These are phyloP conservation scores for Mythimna albipuncta DNA, from an alignment of 2,888 invertebrate genomes.

Conservation along the genomic window DNA sequence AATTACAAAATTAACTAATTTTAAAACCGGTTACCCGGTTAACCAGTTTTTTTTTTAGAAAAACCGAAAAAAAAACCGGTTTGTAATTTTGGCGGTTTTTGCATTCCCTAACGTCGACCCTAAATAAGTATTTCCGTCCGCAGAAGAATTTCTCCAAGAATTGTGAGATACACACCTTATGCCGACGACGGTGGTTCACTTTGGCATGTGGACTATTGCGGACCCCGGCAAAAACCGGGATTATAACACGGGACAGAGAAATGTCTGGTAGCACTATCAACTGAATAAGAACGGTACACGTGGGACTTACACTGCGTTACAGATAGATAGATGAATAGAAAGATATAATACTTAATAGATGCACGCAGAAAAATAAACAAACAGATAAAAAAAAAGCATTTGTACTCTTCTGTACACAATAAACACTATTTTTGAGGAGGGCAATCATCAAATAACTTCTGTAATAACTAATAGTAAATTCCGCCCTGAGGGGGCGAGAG, in stretches of 20 bases:
- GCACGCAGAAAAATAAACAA: too few species aligned
- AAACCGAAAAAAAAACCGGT: too few species aligned
- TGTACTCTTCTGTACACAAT: background rate
- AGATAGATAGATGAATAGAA: background rate
- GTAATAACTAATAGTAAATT: too few species aligned
- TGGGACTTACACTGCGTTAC: too few species aligned
- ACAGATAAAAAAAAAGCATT: background rate
- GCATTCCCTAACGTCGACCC: too few species aligned
- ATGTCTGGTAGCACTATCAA: background rate
- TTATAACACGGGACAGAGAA: background rate
- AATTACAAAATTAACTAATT: too few species aligned
- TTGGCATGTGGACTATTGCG: background rate
- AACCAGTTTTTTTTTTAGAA: too few species aligned
- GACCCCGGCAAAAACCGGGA: background rate
- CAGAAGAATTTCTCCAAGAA: constrained; percentile 6
- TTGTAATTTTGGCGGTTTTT: too few species aligned
- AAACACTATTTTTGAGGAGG: background rate
- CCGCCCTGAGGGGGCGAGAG: too few species aligned
- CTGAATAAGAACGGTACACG: background rate
- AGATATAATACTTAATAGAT: too few species aligned
- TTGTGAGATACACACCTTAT: background rate
- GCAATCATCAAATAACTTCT: too few species aligned
- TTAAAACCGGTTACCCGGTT: too few species aligned
- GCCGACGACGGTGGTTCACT: background rate
- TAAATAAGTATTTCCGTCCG: background rate